Conservation (phyloP, 2,113 vertebrate genomes). For the Sorex araneus region DNA sequence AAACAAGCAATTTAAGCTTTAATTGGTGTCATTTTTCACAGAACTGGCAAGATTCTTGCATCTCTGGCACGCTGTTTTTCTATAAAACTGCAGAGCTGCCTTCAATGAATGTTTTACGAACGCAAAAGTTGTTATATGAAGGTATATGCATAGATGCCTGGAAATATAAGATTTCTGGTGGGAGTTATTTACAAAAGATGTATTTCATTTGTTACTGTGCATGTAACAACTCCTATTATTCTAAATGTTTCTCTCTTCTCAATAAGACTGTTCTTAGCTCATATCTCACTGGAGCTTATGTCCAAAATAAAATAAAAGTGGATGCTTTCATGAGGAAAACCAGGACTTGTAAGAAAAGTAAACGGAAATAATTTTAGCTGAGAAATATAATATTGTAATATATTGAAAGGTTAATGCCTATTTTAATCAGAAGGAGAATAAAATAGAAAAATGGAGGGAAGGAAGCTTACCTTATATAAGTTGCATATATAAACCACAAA, state of each 20-base stretch:
- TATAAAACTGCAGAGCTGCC: conserved; percentile 97
- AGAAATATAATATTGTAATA: conserved; percentile 57
- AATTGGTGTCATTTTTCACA: conserved; percentile 99
- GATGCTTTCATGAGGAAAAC: conserved; percentile 81
- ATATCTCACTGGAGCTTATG: conserved; percentile 51
- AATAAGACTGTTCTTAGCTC: conserved; percentile 87
- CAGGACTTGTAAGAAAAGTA: conserved; percentile 69
- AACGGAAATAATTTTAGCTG: conserved; percentile 69
- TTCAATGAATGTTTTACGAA: conserved; percentile 95
- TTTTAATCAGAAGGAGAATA: conserved; percentile 74
- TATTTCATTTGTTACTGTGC: conserved; percentile 90
- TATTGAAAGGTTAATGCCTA: conserved; percentile 66
- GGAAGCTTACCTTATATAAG: conserved; percentile 47
- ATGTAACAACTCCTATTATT: conserved; percentile 89
- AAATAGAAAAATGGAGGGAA: neutral
- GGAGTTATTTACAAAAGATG: conserved; percentile 92
- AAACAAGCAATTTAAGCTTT: conserved; percentile 99
- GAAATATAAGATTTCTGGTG: conserved; percentile 91
- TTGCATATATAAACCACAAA: conserved; percentile 54
- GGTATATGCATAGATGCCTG: conserved; percentile 90
- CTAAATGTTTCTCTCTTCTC: conserved; percentile 89
- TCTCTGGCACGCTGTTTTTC: conserved; percentile 94
- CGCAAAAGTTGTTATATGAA: conserved; percentile 91
- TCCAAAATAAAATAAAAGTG: conserved; percentile 76
- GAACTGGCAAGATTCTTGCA: conserved; percentile 97